phyloP scores from a whole-genome alignment of 2,113 vertebrate species.

The Gadus macrocephalus region DNA sequence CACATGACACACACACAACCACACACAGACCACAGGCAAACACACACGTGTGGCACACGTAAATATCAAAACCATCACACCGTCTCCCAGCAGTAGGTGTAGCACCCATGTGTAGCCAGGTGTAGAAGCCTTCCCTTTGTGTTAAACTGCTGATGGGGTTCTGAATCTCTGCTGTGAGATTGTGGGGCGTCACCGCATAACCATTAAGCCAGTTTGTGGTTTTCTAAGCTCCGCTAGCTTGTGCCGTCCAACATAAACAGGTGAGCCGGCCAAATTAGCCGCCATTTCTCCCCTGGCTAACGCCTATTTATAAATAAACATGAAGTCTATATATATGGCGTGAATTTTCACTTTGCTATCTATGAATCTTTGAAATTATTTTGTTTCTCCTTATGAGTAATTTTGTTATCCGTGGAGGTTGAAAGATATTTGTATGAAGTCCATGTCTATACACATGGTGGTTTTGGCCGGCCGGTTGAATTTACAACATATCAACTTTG shows the following conservation, averaged over 20 bases:
- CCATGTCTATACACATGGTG: not conserved
- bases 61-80: constrained; percentile 14
- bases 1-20: constrained; percentile 9
- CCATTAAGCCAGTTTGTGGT: constrained; percentile 68
- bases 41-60: constrained; percentile 13
- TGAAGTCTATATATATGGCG: constrained; percentile 16
- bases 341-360: constrained; percentile 43
- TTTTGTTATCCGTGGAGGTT: not conserved
- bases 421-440: not conserved
- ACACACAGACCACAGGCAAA: constrained; percentile 20
- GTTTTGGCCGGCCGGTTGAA: not conserved
- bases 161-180: constrained; percentile 57
- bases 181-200: constrained; percentile 63
- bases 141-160: constrained; percentile 65
- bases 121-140: constrained; percentile 43
- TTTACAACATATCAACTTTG: not conserved
- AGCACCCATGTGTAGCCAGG: constrained; percentile 29
- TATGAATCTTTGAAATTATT: constrained; percentile 50
- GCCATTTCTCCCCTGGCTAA: constrained; percentile 53
- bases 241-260: constrained; percentile 71
- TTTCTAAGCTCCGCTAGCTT: constrained; percentile 60
- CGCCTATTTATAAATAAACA: constrained; percentile 27
- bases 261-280: constrained; percentile 60
- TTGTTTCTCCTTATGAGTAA: constrained; percentile 26
- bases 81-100: too few species aligned